phyloP scores from a whole-genome alignment of 1,140 invertebrate genomes.

The Magallana angulata region DNA sequence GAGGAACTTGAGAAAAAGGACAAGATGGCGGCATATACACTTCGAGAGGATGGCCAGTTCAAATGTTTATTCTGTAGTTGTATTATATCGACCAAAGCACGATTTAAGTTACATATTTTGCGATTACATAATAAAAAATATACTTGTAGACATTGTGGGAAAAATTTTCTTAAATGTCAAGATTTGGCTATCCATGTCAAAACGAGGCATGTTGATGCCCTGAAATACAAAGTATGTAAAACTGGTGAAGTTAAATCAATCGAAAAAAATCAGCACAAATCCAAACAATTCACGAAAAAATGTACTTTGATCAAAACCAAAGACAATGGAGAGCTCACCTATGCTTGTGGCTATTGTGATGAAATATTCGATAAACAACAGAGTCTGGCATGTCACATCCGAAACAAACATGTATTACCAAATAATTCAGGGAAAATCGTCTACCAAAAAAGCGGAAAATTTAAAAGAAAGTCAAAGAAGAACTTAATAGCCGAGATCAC shows the following conservation, averaged over 20 bases:
- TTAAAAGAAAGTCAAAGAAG: not conserved
- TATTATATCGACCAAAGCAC: not conserved
- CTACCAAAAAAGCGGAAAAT: not conserved
- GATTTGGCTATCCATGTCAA: slow-evolving; percentile 34
- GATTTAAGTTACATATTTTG: slow-evolving; percentile 25
- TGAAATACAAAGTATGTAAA: slow-evolving; percentile 41
- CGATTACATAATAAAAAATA: slow-evolving; percentile 36
- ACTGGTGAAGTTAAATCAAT: slow-evolving; percentile 12
- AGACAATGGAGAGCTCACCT: not conserved
- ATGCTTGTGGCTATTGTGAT: slow-evolving; percentile 35
- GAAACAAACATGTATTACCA: slow-evolving; percentile 14
- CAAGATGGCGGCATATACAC: not conserved
- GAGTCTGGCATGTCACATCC: slow-evolving; percentile 33
- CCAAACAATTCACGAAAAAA: not conserved
- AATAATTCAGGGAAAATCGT: slow-evolving; percentile 5
- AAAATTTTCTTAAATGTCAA: slow-evolving; percentile 39
- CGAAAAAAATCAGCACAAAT: not conserved
- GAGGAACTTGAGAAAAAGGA: not conserved
- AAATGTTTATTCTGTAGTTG: slow-evolving; percentile 39
- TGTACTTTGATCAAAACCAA: not conserved
- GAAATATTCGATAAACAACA: slow-evolving; percentile 44
- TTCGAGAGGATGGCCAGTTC: slow-evolving; percentile 3
- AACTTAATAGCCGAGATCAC: not conserved
- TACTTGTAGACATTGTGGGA: slow-evolving; percentile 44
- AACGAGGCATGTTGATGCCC: slow-evolving; percentile 17